Base-by-base conservation (phyloP, 2,797 vertebrate genomes). In the Eulemur albifrons region DNA sequence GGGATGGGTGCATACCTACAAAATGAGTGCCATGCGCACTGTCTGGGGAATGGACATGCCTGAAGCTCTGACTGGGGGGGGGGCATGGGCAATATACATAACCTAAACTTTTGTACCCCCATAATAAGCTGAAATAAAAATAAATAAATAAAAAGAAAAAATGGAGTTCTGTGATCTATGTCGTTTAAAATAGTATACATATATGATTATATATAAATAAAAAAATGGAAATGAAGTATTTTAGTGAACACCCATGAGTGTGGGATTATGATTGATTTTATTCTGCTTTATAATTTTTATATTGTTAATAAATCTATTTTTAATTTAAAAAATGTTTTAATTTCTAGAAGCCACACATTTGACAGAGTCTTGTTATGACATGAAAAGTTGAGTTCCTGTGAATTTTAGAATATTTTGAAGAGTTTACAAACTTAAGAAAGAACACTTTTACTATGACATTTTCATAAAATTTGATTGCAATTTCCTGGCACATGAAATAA, bases 341-440 rank as follows among this genome's bases (percentile, higher is more conserved):
- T 76, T 90, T 84, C 65, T 5, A 50, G 38, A 92, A 76, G 43
- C 2, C 23, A 69, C 25, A 73, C 20, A 85, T 61, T 43, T 84
- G 43, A 90, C n/a, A 83, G 27, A 57, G 54, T 87, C 59, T 88
- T 93, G 54, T 84, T 67, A 59, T 38, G 40, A 92, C 52, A 25
- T 96, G 48, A 43, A 43, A 90, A 92, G 21, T 65, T 95, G 32
- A n/a, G 10, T 43, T 90, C 4, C 35, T 81, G 45, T 63, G 27
- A 87, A 85, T 81, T 88, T 89, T 35, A 73, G 35, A 85, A 72
- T 57, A 72, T 10, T 84, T 48, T 59, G 27, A 89, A 59, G 32
- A 73, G 32, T 92, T 96, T 88, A 94, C 61, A 94, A 87, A 89
- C 63, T 95, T 94, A 72, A 90, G 48, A 48, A 89, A 73, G 35